phyloP scores from a whole-genome alignment of 2,888 invertebrate genomes.

The Megalurothrips usitatus region DNA sequence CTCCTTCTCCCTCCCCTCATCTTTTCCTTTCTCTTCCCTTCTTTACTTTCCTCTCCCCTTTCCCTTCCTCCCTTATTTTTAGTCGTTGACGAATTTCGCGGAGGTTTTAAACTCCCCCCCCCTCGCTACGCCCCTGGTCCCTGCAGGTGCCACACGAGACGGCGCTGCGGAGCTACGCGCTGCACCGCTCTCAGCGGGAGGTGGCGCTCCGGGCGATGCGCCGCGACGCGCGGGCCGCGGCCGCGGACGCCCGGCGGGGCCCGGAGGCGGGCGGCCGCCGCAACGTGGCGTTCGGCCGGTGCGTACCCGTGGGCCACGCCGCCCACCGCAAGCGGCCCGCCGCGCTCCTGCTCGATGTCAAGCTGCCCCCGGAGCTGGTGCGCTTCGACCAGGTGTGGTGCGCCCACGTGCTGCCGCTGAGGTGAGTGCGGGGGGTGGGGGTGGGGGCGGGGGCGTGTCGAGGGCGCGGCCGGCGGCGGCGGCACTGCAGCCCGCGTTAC shows the following conservation, averaged over 20 bases:
- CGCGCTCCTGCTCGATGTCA: neutral
- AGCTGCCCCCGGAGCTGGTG: constrained; percentile 10
- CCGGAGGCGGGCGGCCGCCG: neutral
- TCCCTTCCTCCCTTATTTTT: too few species aligned
- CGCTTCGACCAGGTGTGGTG: neutral
- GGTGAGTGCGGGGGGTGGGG: neutral
- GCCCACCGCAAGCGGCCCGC: neutral
- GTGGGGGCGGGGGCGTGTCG: too few species aligned
- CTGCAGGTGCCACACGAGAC: constrained; percentile 9
- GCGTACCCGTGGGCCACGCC: neutral
- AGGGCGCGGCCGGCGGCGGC: neutral
- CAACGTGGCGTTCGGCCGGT: constrained; percentile 10
- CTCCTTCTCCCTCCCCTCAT: too few species aligned
- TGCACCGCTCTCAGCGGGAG: neutral
- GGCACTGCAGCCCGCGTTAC: neutral
- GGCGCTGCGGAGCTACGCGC: neutral
- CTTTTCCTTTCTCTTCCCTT: too few species aligned
- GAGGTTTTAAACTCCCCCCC: too few species aligned
- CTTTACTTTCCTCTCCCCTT: too few species aligned
- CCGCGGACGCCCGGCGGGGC: neutral
- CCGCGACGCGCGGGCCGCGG: neutral
- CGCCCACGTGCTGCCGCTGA: neutral
- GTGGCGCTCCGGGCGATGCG: neutral
- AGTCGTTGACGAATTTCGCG: too few species aligned
- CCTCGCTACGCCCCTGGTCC: too few species aligned